Base-by-base conservation (phyloP, 2,797 vertebrate genomes). In the Lepilemur septentrionalis region DNA sequence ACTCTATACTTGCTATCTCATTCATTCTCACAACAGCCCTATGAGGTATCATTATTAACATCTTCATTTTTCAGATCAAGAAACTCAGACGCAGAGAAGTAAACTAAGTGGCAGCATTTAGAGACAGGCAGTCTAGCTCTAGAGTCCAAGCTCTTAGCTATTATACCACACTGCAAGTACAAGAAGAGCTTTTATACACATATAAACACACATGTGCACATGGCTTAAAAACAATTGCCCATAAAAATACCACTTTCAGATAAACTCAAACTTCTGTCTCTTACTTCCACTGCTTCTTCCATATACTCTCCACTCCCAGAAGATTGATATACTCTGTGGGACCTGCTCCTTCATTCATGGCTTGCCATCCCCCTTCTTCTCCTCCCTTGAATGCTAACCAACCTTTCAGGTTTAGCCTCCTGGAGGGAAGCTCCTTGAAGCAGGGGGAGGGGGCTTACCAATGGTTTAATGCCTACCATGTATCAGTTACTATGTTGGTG, bases 41-140 rank as follows among this genome's bases (percentile, higher is more conserved):
- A 79, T 38, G 69, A 80, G 20, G 4, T 88, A 88, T 84, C 57
- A 69, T 67, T 57, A 69, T 55, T 17, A 76, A 50, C 52, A 81
- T 70, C 48, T 75, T 35, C 41, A 88, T 73, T 91, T 93, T 91
- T 91, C 50, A 88, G 50, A 83, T 84, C 35, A 91, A 89, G 76
- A 96, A 86, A 81, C 38, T 38, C 72, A 91, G 73, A 72, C 17
- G 61, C 30, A 46, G 20, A 85, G 30, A 93, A 81, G 30, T 41
- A 82, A 95, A 90, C 20, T 76, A 89, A 82, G 7, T 55, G 48
- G 23, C 75, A 70, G 43, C 46, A 94, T 50, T 93, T 28, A 73
- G 15, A 93, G 61, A 69, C 11, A 82, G n/a, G 70, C 6, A 73
- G 41, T 55, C 70, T 94, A 46, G 50, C 20, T 89, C 79, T 75